Evolutionary conservation across 2,113 vertebrate genomes (phyloP).

Genomic region (Sorex araneus): DNA sequence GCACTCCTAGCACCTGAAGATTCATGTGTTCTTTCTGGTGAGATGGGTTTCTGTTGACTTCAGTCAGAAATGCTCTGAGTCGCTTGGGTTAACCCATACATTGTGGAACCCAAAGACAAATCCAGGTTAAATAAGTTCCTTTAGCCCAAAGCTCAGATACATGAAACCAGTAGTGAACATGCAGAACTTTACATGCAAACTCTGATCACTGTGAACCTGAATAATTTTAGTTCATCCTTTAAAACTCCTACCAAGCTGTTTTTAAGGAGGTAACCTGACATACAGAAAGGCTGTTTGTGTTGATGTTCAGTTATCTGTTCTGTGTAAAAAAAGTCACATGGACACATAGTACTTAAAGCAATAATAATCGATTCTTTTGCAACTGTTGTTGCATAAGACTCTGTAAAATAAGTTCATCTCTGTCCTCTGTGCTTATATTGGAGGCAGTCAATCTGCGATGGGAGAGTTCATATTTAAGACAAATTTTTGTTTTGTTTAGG

Average conservation of each 20-base stretch:
- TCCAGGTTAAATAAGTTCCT: background rate
- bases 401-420: background rate
- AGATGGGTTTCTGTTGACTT: background rate
- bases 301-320: background rate
- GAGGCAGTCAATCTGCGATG: background rate
- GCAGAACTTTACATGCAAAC: background rate
- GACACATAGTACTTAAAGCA: background rate
- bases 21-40: background rate
- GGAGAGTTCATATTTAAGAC: background rate
- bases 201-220: background rate
- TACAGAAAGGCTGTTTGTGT: background rate
- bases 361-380: background rate
- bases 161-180: background rate
- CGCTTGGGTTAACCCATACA: slow-evolving; percentile 7
- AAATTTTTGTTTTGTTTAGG: background rate
- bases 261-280: background rate
- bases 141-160: background rate
- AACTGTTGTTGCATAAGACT: background rate
- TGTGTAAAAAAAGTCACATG: background rate
- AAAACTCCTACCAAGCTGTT: background rate
- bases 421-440: accelerated
- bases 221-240: background rate
- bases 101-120: background rate
- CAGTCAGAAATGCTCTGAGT: background rate
- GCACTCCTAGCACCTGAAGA: background rate